Conservation (phyloP, 2,113 vertebrate genomes). For the Sorex fumeus region DNA sequence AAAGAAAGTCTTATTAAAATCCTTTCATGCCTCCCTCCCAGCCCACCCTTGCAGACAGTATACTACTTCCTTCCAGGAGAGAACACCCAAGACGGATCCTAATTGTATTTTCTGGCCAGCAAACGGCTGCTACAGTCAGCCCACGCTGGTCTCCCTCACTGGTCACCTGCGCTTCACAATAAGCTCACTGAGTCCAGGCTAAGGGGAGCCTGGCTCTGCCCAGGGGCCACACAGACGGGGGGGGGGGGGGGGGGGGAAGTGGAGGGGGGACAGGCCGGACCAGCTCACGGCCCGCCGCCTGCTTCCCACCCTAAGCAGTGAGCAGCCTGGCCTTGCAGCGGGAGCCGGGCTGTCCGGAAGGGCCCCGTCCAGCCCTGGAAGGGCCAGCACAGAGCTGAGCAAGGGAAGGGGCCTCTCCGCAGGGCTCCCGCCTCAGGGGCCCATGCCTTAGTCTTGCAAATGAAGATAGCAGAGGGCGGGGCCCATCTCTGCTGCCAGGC, state of each 20-base stretch:
- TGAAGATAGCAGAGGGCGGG: slow-evolving; percentile 76
- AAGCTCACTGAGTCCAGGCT: too few species aligned
- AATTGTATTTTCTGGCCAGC: slow-evolving; percentile 37
- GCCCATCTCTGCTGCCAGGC: slow-evolving; percentile 60
- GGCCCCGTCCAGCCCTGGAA: too few species aligned
- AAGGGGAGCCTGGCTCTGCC: too few species aligned
- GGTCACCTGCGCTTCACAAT: too few species aligned
- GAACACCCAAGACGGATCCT: slow-evolving; percentile 79
- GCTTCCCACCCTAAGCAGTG: slow-evolving; percentile 29
- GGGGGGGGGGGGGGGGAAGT: too few species aligned
- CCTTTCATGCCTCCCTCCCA: slow-evolving; percentile 78
- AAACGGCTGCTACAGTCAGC: too few species aligned
- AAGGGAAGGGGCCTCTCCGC: neutral
- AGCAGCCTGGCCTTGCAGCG: slow-evolving; percentile 71
- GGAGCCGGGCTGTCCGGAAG: too few species aligned
- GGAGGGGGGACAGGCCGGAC: too few species aligned
- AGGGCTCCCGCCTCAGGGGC: slow-evolving; percentile 31
- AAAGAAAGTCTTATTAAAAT: slow-evolving; percentile 86
- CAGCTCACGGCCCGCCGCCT: too few species aligned
- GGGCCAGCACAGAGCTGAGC: too few species aligned
- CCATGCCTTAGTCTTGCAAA: slow-evolving; percentile 79
- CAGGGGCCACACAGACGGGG: too few species aligned
- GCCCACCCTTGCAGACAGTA: slow-evolving; percentile 72
- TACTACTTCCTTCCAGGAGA: slow-evolving; percentile 81
- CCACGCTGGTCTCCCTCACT: too few species aligned